Evolutionary conservation across 2,113 vertebrate species (phyloP), one percentile per base, ranked within the genome.

Genomic region (Varanus komodoensis): DNA sequence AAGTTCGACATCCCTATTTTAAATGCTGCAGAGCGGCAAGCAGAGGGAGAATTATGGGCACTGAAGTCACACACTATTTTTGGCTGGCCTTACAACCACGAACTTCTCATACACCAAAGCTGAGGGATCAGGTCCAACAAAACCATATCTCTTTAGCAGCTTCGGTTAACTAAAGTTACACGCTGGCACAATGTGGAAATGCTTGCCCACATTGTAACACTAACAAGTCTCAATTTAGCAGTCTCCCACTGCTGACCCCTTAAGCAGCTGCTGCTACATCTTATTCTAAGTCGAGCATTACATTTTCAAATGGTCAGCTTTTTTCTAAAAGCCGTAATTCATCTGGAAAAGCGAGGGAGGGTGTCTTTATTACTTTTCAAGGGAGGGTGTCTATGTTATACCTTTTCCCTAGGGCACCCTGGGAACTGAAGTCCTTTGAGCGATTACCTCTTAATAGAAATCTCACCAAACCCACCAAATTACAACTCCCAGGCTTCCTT

Each of bases 171-270:
- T 34, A 81, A 61, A 73, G 89, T 82, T 86, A 87, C 52, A 29
- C 50, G 12, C 50, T 88, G 64, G 75, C 75, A 88, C 61, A 50
- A 27, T 34, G 14, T 6, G 88, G 82, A 91, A 83, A 50, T 88
- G 68, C 38, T 73, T 88, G 73, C 48, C 50, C 78, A 27, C 81
- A 71, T 80, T 50, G 7, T 80, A 85, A 74, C 11, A 27, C 74
- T n/a, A 81, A 90, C 50, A 52, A 74, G 67, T 79, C 90, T 80
- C 64, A 81, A 80, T 85, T 85, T 84, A 88, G 87, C 86, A 80
- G 34, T 64, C 67, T 50, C n/a, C 88, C 61, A 80, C 38, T 91
- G 82, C 50, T 88, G 86, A 73, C 81, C 74, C 48, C 52, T 84
- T 84, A 79, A 84, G 74, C 81, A 84, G 29, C 73, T 84, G 81